Conservation (phyloP, 2,113 vertebrate species). For the Penelope pileata region DNA sequence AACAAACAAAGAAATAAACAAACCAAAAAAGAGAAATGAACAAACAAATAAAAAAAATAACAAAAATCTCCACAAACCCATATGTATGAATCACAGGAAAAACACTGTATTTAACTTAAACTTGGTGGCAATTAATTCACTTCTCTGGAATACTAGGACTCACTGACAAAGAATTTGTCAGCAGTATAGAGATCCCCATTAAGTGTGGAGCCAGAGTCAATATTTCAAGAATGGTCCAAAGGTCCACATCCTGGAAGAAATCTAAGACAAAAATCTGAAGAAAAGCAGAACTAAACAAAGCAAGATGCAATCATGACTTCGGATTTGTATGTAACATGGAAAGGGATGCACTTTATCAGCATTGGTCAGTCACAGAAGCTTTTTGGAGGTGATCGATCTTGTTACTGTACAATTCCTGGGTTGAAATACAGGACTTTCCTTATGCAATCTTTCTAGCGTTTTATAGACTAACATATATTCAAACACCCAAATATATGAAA, state of each 20-base stretch:
- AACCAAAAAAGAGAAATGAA: no score
- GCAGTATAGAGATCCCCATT: background rate
- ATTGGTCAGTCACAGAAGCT: background rate
- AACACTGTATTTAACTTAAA: background rate
- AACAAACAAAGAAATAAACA: background rate
- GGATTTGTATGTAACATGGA: background rate
- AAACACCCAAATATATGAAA: background rate
- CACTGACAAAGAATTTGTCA: background rate
- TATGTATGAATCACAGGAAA: background rate
- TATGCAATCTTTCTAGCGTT: background rate
- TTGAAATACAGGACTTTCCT: background rate
- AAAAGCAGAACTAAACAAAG: background rate
- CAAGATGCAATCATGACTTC: background rate
- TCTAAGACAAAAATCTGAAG: background rate
- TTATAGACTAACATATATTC: background rate
- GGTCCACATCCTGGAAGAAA: background rate
- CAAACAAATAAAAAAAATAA: background rate
- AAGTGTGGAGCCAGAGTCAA: background rate
- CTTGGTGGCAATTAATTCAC: background rate
- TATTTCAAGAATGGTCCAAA: background rate
- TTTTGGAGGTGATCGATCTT: background rate
- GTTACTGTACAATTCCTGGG: background rate
- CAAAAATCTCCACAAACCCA: background rate
- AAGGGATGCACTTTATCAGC: background rate
- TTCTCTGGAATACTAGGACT: background rate